Conservation (phyloP, 2,797 vertebrate species). For the Carapus acus region DNA sequence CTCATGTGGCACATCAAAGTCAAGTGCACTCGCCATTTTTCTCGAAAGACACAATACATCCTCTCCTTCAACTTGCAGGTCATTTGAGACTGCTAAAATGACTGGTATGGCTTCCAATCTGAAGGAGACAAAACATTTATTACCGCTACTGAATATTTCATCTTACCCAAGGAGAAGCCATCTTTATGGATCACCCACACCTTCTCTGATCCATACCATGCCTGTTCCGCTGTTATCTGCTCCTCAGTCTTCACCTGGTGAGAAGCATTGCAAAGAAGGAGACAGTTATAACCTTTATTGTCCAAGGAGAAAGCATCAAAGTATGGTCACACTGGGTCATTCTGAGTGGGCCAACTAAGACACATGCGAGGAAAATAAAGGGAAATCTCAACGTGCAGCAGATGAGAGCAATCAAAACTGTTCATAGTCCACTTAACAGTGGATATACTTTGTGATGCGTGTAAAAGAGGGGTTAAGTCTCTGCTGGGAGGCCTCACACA, state of each 20-base stretch:
- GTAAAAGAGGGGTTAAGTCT: too few relatives aligned
- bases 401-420: neutral
- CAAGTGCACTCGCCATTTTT: too few relatives aligned
- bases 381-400: conserved; percentile 40
- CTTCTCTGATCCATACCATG: conserved; percentile 94
- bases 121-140: neutral
- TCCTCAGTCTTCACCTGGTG: conserved; percentile 91
- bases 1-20: too few relatives aligned
- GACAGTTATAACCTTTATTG: neutral
- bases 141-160: neutral
- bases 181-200: conserved; percentile 96
- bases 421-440: conserved; percentile 18
- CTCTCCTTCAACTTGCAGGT: too few relatives aligned
- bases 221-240: conserved; percentile 89
- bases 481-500: too few relatives aligned
- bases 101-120: too few relatives aligned
- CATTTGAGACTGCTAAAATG: too few relatives aligned
- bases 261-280: conserved; percentile 14
- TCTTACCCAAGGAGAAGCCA: conserved; percentile 93
- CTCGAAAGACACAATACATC: too few relatives aligned
- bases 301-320: neutral
- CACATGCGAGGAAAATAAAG: conserved; percentile 29
- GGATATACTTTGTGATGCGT: conserved; percentile 27
- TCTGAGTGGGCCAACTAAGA: too few relatives aligned
- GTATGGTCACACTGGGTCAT: conserved; percentile 1